Conservation (phyloP, 1,140 invertebrate genomes). For the Brachystomella parvula region DNA sequence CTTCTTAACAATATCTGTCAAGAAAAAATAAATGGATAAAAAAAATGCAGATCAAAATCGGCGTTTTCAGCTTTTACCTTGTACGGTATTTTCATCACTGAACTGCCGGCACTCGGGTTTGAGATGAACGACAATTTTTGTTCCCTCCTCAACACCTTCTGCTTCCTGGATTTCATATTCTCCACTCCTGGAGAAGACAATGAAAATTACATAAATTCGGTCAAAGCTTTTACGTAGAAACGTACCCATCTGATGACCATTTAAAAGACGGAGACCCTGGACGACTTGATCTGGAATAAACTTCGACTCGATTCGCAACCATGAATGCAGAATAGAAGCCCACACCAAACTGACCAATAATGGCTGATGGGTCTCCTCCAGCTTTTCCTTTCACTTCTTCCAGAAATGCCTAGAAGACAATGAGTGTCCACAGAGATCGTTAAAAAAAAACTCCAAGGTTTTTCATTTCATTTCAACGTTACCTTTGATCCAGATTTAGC, state of each 20-base stretch:
- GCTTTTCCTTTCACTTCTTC: slow-evolving; percentile 64
- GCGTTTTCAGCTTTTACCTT: slow-evolving; percentile 52
- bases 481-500: slow-evolving; percentile 91
- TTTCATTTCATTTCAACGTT: background rate
- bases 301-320: slow-evolving; percentile 89
- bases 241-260: slow-evolving; percentile 84
- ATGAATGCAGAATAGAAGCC: slow-evolving; percentile 97
- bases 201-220: slow-evolving; percentile 4
- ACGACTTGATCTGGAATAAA: slow-evolving; percentile 64
- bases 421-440: background rate
- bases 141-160: slow-evolving; percentile 74
- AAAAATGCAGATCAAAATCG: too few species aligned
- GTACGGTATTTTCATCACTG: slow-evolving; percentile 73
- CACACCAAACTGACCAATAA: slow-evolving; percentile 97
- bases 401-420: slow-evolving; percentile 59
- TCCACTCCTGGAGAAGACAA: slow-evolving; percentile 57
- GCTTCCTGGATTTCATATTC: slow-evolving; percentile 80
- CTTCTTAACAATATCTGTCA: slow-evolving; percentile 78
- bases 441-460: too few species aligned
- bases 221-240: slow-evolving; percentile 2
- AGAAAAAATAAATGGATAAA: slow-evolving; percentile 26
- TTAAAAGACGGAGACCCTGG: slow-evolving; percentile 58
- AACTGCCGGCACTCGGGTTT: slow-evolving; percentile 80
- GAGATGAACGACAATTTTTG: slow-evolving; percentile 85
- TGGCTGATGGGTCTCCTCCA: slow-evolving; percentile 58